Percentiles rank a stretch among this genome's conserved stretches.
Evolutionary conservation across 2,888 invertebrate genomes (phyloP).

Genomic region (Aromia moschata): DNA sequence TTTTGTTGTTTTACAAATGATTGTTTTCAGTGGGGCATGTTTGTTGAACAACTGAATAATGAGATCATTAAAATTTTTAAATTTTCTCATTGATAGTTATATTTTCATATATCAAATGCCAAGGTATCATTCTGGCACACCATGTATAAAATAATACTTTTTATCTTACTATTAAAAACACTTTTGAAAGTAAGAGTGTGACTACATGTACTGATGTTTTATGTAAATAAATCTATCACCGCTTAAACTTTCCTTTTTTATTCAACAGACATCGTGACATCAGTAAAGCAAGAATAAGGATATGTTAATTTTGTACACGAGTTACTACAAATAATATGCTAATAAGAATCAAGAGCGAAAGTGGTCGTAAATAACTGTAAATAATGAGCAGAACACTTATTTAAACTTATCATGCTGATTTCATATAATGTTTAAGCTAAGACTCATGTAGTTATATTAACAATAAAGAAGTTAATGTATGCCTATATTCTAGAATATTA

Average conservation of each 20-base stretch:
- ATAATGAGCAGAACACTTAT: not conserved
- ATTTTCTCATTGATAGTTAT: not conserved
- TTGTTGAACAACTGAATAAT: not conserved
- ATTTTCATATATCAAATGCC: not conserved
- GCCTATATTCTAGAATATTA: too few species aligned
- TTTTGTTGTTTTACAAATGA: not conserved
- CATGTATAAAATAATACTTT: too few species aligned
- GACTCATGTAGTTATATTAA: too few species aligned
- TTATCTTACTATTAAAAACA: too few species aligned
- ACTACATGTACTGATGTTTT: too few species aligned
- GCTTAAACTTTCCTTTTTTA: slow-evolving; percentile 5
- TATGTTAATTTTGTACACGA: not conserved
- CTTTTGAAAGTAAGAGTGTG: too few species aligned
- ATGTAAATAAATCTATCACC: not conserved
- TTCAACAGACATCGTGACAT: not conserved
- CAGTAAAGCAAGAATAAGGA: not conserved
- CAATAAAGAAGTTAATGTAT: too few species aligned
- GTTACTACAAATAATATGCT: slow-evolving; percentile 6
- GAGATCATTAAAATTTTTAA: not conserved
- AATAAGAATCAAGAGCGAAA: slow-evolving; percentile 5
- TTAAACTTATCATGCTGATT: too few species aligned
- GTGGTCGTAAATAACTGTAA: not conserved
- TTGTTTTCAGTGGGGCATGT: not conserved
- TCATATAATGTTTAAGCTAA: too few species aligned
- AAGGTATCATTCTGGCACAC: too few species aligned